A percentile compares a stretch with the other conserved stretches of the same genome.
phyloP scores from a whole-genome alignment of 2,113 vertebrate species.

The Reinhardtius hippoglossoides region DNA sequence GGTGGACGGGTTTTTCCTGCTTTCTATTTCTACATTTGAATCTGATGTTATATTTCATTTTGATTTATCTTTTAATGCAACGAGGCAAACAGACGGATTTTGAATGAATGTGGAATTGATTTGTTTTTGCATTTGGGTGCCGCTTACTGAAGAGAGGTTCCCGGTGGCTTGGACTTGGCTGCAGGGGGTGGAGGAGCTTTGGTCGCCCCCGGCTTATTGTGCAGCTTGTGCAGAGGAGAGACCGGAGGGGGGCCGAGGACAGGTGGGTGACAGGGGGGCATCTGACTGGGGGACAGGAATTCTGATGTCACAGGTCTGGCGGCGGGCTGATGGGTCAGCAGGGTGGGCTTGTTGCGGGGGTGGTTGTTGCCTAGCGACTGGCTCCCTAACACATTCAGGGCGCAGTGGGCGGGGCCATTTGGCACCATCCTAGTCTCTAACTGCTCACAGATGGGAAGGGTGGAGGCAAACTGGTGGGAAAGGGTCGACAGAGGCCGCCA shows the following conservation, averaged over 20 bases:
- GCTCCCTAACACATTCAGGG: neutral
- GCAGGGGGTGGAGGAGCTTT: slow-evolving; percentile 70
- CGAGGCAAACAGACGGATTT: neutral
- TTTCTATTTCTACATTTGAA: no score
- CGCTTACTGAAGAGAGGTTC: slow-evolving; percentile 69
- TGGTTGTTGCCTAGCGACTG: slow-evolving; percentile 37
- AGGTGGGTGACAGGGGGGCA: neutral
- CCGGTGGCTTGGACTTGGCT: slow-evolving; percentile 71
- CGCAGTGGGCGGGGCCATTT: slow-evolving; percentile 18
- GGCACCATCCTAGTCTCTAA: slow-evolving; percentile 55
- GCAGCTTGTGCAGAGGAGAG: slow-evolving; percentile 56
- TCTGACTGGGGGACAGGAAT: neutral
- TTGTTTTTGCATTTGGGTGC: neutral
- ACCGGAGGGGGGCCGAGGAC: slow-evolving; percentile 8
- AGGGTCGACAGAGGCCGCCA: neutral
- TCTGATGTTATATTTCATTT: no score
- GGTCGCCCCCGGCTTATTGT: slow-evolving; percentile 47
- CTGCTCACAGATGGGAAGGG: slow-evolving; percentile 73
- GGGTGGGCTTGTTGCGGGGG: slow-evolving; percentile 1
- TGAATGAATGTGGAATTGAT: neutral
- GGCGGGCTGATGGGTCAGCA: neutral
- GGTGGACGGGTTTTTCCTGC: no score
- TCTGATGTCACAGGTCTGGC: neutral
- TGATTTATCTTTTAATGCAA: no score
- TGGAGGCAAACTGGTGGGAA: slow-evolving; percentile 26